These are phyloP conservation scores for Microcebus jonahi DNA, from an alignment of 2,113 vertebrate species.

Conservation along the genomic window DNA sequence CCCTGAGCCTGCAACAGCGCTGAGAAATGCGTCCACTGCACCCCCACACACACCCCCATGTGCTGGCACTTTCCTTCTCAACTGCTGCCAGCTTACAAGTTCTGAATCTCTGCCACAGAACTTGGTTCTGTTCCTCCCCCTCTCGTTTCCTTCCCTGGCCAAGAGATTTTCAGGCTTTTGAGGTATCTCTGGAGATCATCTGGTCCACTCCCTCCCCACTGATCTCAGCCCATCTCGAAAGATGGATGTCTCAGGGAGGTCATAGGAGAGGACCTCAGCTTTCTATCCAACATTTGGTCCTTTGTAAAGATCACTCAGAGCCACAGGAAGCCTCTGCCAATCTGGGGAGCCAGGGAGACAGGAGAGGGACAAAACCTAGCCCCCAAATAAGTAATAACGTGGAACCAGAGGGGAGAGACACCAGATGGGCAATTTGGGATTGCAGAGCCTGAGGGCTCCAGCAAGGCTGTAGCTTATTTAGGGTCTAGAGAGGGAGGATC, in stretches of 20 bases:
- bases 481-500: constrained; percentile 50
- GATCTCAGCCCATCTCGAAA: not conserved
- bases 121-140: not conserved
- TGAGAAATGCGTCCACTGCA: not conserved
- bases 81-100: constrained; percentile 29
- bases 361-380: not conserved
- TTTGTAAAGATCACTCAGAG: not conserved
- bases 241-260: not conserved
- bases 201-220: not conserved
- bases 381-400: not conserved
- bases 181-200: constrained; percentile 20
- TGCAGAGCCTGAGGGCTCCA: not conserved
- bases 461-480: not conserved
- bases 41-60: not conserved
- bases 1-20: not conserved
- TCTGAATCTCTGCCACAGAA: constrained; percentile 28
- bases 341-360: not conserved
- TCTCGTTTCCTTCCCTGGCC: not conserved
- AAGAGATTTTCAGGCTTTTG: not conserved
- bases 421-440: not conserved
- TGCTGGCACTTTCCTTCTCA: constrained; percentile 39
- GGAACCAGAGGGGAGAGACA: not conserved
- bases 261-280: not conserved
- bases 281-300: not conserved
- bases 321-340: not conserved